Conservation (phyloP, 2,888 invertebrate species). For the Torymus tubicola region DNA sequence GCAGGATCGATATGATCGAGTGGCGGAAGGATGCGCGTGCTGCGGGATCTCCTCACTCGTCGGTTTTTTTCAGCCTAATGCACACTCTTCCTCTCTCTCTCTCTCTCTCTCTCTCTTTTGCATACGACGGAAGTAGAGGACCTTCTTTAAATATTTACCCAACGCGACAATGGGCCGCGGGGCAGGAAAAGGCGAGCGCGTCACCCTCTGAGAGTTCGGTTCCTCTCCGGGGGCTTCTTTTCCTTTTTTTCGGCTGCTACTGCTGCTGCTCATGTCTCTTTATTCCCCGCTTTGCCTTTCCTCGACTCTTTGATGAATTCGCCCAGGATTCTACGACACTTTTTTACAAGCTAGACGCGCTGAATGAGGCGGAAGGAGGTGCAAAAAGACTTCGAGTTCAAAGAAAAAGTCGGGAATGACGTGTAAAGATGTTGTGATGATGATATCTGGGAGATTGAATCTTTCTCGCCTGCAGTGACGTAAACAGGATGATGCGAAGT, state of each 20-base stretch:
- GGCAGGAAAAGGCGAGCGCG: slow-evolving; percentile 43
- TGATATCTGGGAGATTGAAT: not conserved
- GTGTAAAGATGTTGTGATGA: not conserved
- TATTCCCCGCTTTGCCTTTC: not conserved
- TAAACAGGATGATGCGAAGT: not conserved
- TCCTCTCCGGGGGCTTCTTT: slow-evolving; percentile 37
- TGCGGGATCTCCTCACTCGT: not conserved
- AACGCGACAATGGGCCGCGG: slow-evolving; percentile 39
- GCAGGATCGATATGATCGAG: slow-evolving; percentile 43
- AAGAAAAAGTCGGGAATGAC: slow-evolving; percentile 18
- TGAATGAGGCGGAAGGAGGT: slow-evolving; percentile 33
- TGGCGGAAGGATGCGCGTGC: slow-evolving; percentile 63
- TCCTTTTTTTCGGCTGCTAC: not conserved
- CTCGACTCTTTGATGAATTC: slow-evolving; percentile 39
- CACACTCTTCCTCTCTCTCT: too few relatives aligned
- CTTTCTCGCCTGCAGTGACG: not conserved
- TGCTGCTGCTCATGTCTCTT: not conserved
- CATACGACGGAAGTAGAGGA: slow-evolving; percentile 39
- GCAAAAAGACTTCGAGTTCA: slow-evolving; percentile 30
- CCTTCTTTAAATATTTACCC: slow-evolving; percentile 69
- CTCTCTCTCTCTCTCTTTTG: too few relatives aligned
- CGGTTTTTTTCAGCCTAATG: slow-evolving; percentile 14
- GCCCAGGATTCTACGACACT: slow-evolving; percentile 24
- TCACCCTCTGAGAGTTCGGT: slow-evolving; percentile 11
- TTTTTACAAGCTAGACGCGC: slow-evolving; percentile 32